A percentile compares a stretch with the other conserved stretches of the same genome.
Conservation (phyloP, 2,888 invertebrate genomes). For the Oscheius sp. region DNA sequence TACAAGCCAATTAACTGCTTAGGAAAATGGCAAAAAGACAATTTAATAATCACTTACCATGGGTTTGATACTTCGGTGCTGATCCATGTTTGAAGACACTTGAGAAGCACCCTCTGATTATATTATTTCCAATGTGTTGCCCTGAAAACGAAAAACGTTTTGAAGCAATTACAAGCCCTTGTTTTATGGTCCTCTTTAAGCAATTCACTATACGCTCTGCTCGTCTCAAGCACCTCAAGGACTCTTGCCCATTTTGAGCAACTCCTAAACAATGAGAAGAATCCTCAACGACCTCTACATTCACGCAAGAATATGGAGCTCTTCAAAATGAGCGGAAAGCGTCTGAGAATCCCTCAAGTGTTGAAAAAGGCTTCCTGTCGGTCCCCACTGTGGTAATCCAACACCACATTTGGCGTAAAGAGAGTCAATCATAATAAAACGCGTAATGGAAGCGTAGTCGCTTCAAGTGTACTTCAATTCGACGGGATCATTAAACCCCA, state of each 20-base stretch:
- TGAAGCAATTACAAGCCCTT: conserved; percentile 13
- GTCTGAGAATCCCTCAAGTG: conserved; percentile 4
- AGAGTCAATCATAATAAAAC: conserved; percentile 39
- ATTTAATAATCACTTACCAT: conserved; percentile 18
- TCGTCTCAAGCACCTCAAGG: conserved; percentile 19
- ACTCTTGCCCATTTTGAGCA: conserved; percentile 24
- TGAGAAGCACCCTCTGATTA: conserved; percentile 71
- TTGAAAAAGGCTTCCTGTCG: conserved; percentile 16
- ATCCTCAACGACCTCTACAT: conserved; percentile 14
- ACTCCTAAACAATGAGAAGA: conserved; percentile 22
- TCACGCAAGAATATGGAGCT: conserved; percentile 17
- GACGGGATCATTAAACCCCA: conserved; percentile 27
- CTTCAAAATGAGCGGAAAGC: conserved; percentile 1
- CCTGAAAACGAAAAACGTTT: conserved; percentile 56
- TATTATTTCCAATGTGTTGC: conserved; percentile 71
- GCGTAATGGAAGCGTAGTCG: conserved; percentile 36
- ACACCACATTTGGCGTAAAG: conserved; percentile 32
- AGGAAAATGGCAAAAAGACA: background rate
- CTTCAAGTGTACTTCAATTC: conserved; percentile 35
- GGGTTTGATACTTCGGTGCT: conserved; percentile 42
- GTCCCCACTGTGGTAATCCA: conserved; percentile 22
- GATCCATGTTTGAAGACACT: conserved; percentile 69
- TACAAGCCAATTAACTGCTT: background rate
- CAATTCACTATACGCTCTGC: conserved; percentile 27
- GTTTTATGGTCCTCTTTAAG: conserved; percentile 24